Base-by-base conservation (phyloP, 1,140 invertebrate genomes). In the Phocides pigmalion region DNA sequence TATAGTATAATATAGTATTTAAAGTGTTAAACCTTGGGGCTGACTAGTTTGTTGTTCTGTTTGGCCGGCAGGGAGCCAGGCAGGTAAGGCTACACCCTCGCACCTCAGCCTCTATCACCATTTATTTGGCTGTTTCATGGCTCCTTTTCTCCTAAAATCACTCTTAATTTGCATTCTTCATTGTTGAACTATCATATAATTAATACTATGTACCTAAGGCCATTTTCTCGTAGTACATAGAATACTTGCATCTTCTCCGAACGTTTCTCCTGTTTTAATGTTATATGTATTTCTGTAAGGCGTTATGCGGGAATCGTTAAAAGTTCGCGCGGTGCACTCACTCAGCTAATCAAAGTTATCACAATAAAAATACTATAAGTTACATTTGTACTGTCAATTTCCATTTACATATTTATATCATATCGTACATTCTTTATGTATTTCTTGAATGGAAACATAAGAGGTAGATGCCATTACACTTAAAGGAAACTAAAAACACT, bases 41-140 rank as follows among this genome's bases (percentile, higher is more conserved):
- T 86, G 72, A 84, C 70, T 68, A 66, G 58, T 76, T 66, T 84
- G 54, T 87, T 82, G 70, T 87, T 86, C 72, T 92, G 89, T 91
- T 92, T 78, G 81, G 88, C 88, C 81, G 75, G 79, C 90, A 92
- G 91, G 91, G 83, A 79, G 84, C 83, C 90, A 89, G 72, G 65
- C 88, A 92, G 91, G 91, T 92, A 90, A 92, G 87, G 76, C 72
- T 35, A 35, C 37, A 41, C 41, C 70, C 63, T 74, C 64, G 64
- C 64, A 64, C 68, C 70, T 58, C 56, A 47, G 22, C 47, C 4
- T 16, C 44, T 20, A 11, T 47, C 49, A 35, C 15, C 32, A 11
- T 56, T 65, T 42, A 62, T 63, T 49, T 47, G 41, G 44, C 62
- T 64, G 62, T 65, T 61, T 59, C 44, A 44, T 51, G 25, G 66